Percentiles rank a stretch among this genome's conserved stretches.
These are phyloP conservation scores for Crypturellus undulatus DNA, from an alignment of 2,113 vertebrate genomes.

Conservation along the genomic window DNA sequence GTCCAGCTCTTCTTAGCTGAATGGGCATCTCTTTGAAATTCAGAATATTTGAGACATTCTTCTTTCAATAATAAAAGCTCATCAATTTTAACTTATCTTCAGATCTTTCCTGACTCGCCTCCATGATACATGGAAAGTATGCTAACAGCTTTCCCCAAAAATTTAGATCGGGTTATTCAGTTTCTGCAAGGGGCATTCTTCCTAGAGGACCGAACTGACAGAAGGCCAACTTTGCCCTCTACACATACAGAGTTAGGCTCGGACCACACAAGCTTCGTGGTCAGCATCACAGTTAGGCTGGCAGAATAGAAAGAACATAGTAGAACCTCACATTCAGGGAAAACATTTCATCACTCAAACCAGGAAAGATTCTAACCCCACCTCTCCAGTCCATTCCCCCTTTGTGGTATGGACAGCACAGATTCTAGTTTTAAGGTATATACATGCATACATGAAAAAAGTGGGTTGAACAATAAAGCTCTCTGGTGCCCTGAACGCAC, in stretches of 20 bases:
- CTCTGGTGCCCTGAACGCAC: not conserved
- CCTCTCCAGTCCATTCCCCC: not conserved
- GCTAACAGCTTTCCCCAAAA: not conserved
- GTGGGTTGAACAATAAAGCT: not conserved
- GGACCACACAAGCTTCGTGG: not conserved
- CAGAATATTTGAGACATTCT: not conserved
- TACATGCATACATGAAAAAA: fast-evolving
- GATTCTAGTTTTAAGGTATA: fast-evolving
- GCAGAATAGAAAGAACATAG: not conserved
- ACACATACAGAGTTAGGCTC: not conserved
- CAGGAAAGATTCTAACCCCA: not conserved
- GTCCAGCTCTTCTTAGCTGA: not conserved
- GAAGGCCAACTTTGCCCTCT: not conserved
- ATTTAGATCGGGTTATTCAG: not conserved
- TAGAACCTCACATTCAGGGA: not conserved
- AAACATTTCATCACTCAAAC: not conserved
- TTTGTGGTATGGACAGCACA: not conserved
- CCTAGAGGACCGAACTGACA: not conserved
- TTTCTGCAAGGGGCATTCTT: not conserved
- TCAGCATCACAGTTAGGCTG: fast-evolving
- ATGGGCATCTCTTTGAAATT: not conserved
- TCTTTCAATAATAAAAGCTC: not conserved
- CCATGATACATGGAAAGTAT: not conserved
- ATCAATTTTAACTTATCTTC: not conserved
- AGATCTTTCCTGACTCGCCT: not conserved